phyloP scores from a whole-genome alignment of 2,888 invertebrate genomes.

The Scaeva pyrastri region DNA sequence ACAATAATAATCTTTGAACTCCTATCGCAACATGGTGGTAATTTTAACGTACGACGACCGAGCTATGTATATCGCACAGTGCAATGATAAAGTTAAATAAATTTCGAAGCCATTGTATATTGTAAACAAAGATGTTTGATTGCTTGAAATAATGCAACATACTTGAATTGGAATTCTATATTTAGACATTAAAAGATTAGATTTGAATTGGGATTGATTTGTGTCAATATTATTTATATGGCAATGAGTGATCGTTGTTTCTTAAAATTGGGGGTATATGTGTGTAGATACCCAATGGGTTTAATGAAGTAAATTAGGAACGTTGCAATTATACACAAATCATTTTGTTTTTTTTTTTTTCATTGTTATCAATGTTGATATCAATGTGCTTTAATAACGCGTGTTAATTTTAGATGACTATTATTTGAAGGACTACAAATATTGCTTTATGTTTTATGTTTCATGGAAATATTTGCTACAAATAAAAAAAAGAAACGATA shows the following conservation, averaged over 20 bases:
- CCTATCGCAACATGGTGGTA: conserved; percentile 3
- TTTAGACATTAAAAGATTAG: conserved; percentile 20
- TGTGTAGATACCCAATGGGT: background rate
- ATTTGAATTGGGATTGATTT: conserved; percentile 17
- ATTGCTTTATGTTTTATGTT: too few species aligned
- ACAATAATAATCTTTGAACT: conserved; percentile 16
- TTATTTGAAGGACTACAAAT: too few species aligned
- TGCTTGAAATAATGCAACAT: background rate
- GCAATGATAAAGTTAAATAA: background rate
- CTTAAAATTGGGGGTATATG: background rate
- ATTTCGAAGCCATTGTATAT: background rate
- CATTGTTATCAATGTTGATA: background rate
- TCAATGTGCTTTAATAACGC: background rate
- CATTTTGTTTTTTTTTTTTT: background rate
- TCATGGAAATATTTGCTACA: too few species aligned
- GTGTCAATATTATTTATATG: conserved; percentile 1
- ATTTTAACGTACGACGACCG: conserved; percentile 3
- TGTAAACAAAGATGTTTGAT: conserved; percentile 21
- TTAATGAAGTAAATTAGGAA: background rate
- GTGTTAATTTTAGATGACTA: background rate
- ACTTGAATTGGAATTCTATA: background rate
- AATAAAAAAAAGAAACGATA: too few species aligned
- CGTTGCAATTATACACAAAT: background rate
- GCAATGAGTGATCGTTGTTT: conserved; percentile 1
- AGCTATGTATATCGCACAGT: background rate